Evolutionary conservation across 1,140 invertebrate species (phyloP).

Genomic region (Globodera ellingtonae): DNA sequence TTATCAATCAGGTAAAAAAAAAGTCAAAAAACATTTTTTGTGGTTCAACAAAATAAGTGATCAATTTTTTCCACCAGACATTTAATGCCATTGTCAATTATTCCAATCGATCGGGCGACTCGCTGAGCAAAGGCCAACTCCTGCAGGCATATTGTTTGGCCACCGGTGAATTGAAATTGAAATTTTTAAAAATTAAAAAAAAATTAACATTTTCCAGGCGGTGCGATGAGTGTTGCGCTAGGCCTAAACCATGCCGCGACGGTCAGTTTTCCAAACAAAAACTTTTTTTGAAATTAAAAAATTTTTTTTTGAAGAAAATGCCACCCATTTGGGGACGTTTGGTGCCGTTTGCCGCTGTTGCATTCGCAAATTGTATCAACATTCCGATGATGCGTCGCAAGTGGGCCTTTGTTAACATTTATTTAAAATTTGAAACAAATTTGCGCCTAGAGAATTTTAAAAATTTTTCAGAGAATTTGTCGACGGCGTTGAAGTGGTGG

Average conservation of each 20-base stretch:
- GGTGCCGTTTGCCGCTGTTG: slow-evolving; percentile 84
- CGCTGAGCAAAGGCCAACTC: no score
- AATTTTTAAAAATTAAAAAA: no score
- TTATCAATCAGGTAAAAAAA: slow-evolving; percentile 73
- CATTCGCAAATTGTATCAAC: slow-evolving; percentile 87
- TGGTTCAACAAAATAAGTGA: background rate
- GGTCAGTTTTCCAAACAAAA: no score
- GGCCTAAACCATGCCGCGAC: no score
- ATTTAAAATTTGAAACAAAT: slow-evolving; percentile 10
- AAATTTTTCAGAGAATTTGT: slow-evolving; percentile 74
- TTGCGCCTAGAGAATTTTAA: background rate
- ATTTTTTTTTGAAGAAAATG: slow-evolving; percentile 39
- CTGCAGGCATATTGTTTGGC: no score
- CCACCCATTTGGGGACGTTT: slow-evolving; percentile 66
- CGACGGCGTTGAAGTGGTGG: slow-evolving; percentile 79
- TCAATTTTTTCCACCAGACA: no score
- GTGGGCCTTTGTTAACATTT: slow-evolving; percentile 53
- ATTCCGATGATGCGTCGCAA: slow-evolving; percentile 82
- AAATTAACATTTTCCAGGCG: no score
- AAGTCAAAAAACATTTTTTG: slow-evolving; percentile 37
- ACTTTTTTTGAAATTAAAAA: background rate
- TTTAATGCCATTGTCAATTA: no score
- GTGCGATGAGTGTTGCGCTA: no score
- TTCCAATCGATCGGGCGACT: no score
- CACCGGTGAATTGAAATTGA: no score